phyloP scores from a whole-genome alignment of 2,797 vertebrate species.

The Phylloscopus collybita region DNA sequence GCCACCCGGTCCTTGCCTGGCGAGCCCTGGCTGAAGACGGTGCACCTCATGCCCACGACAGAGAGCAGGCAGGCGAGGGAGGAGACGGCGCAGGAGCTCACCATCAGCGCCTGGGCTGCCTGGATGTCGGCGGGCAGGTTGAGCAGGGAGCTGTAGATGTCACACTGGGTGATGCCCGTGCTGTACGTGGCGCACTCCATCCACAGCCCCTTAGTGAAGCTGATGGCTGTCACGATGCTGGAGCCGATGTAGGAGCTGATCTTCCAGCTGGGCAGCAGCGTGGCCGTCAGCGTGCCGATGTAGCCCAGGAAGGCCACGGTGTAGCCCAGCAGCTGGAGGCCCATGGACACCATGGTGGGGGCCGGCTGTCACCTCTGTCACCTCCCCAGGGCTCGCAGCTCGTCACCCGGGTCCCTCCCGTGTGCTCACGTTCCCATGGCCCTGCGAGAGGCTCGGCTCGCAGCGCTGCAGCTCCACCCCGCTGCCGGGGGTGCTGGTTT shows the following conservation, averaged over 20 bases:
- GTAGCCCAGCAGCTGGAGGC: conserved; percentile 90
- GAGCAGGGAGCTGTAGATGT: conserved; percentile 94
- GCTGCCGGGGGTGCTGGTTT: neutral
- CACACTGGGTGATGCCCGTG: conserved; percentile 94
- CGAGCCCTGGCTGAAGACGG: conserved; percentile 85
- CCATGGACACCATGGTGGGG: conserved; percentile 84
- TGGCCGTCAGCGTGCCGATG: conserved; percentile 86
- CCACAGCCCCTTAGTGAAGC: conserved; percentile 92
- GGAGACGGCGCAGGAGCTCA: conserved; percentile 87
- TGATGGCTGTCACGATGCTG: conserved; percentile 91
- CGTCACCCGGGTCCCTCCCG: neutral
- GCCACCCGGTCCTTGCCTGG: conserved; percentile 84
- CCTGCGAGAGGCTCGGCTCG: neutral
- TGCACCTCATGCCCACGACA: conserved; percentile 91
- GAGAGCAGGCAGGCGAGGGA: conserved; percentile 80
- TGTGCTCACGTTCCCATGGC: conserved; percentile 34
- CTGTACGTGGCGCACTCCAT: conserved; percentile 95
- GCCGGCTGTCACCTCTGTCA: neutral
- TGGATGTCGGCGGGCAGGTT: conserved; percentile 87
- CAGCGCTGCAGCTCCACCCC: neutral
- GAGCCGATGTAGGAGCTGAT: conserved; percentile 89
- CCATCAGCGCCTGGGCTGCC: conserved; percentile 92
- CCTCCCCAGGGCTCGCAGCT: neutral
- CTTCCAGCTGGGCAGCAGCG: conserved; percentile 90
- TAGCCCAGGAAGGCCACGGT: conserved; percentile 87